Evolutionary conservation across 2,797 vertebrate species (phyloP), one percentile per base, ranked within the genome.

Genomic region (Spondyliosoma cantharus): DNA sequence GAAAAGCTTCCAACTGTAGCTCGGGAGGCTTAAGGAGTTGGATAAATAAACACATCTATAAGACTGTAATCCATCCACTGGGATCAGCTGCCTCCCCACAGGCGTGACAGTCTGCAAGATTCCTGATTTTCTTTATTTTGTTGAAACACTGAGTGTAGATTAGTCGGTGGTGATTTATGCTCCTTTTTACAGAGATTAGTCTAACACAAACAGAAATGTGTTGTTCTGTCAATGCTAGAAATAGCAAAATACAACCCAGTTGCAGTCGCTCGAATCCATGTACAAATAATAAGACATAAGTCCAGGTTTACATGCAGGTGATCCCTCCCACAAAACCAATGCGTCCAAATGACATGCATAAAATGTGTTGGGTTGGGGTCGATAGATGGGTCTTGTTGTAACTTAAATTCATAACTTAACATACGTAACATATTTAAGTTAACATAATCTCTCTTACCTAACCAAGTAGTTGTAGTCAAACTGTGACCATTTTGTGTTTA

Each of bases 101-200:
- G 25, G 13, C 22, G 5, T 16, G 12, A 54, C 8, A 29, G 11
- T 61, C 46, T 42, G 45, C 73, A 32, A 49, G 66, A 70, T 20
- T 43, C 13, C 56, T 54, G 22, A 19, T 61, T 32, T 22, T 64
- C 19, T 59, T 53, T n/a, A 52, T 76, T 54, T 70, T 67, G 58
- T 27, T 14, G 59, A 49, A 57, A 73, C 64, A 1, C 7, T 14
- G 15, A 32, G 19, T 64, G 20, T 27, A 50, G 73, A 57, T 58
- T 45, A 5, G 9, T 66, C 32, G 8, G 12, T 71, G 50, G 73
- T 69, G 68, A 63, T 82, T 83, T 17, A 63, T 2, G 22, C 57
- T 29, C 20, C 16, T 37, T 66, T 80, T 72, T 76, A 20, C 50
- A 64, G 46, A 0, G 3, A 62, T 80, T 60, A 52, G 22, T 16